Conservation (phyloP, 2,888 invertebrate species). For the Epiblema foenella region DNA sequence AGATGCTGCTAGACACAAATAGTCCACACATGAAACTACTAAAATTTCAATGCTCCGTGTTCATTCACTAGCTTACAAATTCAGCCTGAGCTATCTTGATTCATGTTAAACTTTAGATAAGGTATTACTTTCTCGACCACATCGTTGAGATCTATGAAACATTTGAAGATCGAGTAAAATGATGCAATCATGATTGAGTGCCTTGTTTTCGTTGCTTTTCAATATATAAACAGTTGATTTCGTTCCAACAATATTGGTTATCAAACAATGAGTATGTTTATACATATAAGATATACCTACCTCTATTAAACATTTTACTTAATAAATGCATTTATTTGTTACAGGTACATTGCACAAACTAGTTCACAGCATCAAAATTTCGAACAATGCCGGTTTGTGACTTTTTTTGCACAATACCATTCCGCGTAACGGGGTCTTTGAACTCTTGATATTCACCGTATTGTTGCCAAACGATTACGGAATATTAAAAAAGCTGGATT, state of each 20-base stretch:
- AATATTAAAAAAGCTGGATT: constrained; percentile 34
- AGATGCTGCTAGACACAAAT: neutral
- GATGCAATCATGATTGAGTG: constrained; percentile 23
- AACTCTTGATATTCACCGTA: constrained; percentile 15
- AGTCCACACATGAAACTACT: neutral
- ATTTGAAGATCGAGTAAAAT: constrained; percentile 12
- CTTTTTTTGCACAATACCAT: constrained; percentile 39
- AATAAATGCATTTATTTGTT: constrained; percentile 24
- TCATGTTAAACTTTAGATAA: constrained; percentile 33
- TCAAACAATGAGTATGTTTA: constrained; percentile 6
- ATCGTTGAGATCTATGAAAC: constrained; percentile 17
- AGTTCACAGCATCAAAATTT: constrained; percentile 38
- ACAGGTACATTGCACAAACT: constrained; percentile 41
- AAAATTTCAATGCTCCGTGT: neutral
- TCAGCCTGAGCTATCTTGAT: constrained; percentile 29
- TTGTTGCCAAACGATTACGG: constrained; percentile 39
- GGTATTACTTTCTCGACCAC: constrained; percentile 23
- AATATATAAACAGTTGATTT: neutral
- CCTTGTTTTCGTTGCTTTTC: constrained; percentile 5
- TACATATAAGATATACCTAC: neutral
- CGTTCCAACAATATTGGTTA: constrained; percentile 16
- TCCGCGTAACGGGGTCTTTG: constrained; percentile 40
- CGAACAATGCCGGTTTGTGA: constrained; percentile 44
- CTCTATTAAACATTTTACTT: constrained; percentile 2
- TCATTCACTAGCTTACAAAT: constrained; percentile 24